Evolutionary conservation across 2,113 vertebrate species (phyloP), one percentile per base, ranked within the genome.

Genomic region (Muscicapa adusta): DNA sequence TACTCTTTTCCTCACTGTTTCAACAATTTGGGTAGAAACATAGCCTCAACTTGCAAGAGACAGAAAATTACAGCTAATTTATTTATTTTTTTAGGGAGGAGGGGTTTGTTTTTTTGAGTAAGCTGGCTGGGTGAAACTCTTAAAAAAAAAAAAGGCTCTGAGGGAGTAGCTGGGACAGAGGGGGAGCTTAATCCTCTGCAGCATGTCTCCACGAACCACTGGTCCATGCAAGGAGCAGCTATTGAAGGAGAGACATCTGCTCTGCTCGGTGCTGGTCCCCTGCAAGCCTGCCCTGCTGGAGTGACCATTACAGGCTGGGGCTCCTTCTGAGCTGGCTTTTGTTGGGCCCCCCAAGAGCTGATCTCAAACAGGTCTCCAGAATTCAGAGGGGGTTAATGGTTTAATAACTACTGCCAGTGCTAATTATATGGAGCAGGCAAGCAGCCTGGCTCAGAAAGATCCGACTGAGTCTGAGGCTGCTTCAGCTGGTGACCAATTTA

Each of bases 261-360:
- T 74, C 73, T 94, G 31, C 40, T 85, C 71, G 22, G 8, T 9
- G 58, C 66, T 58, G 66, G 22, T 89, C 29, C n/a, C 36, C 34
- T 78, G 72, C 65, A 40, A 25, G 40, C 24, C 50, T 66, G 58
- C 47, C 15, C 57, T 51, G 47, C 31, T 79, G 65, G 56, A 85
- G 14, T 19, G 67, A 5, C n/a, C 1, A 0, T 47, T 42, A 24
- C 18, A 51, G 56, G 40, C 16, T 63, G 58, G 31, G 25, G 5
- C 63, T 86, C 56, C 29, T 73, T 66, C 19, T 62, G 61, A 38
- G 45, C n/a, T 56, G 25, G 6, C 51, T 85, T 50, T 82, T 31
- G 4, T 85, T 26, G 50, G 20, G 26, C 34, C 18, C n/a, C 9
- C 33, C 17, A 8, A 56, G 54, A 76, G 54, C 62, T 58, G 29